These are phyloP conservation scores for Hyperopisus bebe DNA, from an alignment of 2,113 vertebrate genomes.

Conservation along the genomic window DNA sequence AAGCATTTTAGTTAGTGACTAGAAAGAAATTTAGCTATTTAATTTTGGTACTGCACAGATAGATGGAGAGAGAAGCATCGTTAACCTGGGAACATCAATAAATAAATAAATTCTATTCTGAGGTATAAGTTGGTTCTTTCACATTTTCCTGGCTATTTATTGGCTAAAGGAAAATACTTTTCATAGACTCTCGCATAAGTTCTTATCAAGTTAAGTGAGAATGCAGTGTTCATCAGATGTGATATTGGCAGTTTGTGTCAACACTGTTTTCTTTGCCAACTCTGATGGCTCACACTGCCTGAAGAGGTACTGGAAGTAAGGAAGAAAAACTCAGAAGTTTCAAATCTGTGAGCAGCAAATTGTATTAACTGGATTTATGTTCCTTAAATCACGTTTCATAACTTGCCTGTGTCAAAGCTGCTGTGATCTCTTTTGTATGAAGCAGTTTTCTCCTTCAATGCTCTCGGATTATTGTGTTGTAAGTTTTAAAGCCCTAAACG, in stretches of 20 bases:
- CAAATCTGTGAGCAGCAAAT: not conserved
- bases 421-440: slow-evolving; percentile 16
- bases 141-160: not conserved
- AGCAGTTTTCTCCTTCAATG: not conserved
- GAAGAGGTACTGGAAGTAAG: not conserved
- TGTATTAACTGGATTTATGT: not conserved
- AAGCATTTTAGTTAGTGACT: not conserved
- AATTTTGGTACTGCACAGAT: not conserved
- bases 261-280: not conserved
- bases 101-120: not conserved
- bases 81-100: not conserved
- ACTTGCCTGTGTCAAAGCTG: not conserved
- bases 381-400: not conserved
- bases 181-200: not conserved
- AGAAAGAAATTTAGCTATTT: not conserved
- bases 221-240: not conserved
- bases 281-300: not conserved
- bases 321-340: not conserved
- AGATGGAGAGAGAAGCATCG: not conserved
- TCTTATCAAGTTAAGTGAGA: not conserved
- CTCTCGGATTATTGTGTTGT: slow-evolving; percentile 1
- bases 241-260: not conserved
- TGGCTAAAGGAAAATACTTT: not conserved
- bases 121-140: not conserved
- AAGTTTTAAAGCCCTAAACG: not conserved